These are phyloP conservation scores for Enteromius anoplus DNA, from an alignment of 2,797 vertebrate genomes.

Conservation along the genomic window DNA sequence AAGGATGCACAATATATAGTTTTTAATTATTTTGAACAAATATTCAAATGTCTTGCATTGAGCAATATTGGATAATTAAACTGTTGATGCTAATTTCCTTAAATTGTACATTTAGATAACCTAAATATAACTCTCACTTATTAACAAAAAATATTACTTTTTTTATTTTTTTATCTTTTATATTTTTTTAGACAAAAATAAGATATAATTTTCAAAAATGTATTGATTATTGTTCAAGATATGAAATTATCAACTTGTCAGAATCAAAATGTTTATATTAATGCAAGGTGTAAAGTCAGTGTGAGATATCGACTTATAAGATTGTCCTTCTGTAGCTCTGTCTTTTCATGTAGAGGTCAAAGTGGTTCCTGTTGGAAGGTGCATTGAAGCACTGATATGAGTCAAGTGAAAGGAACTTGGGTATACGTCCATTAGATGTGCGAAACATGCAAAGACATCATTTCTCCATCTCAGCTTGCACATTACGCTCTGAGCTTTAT, in stretches of 20 bases:
- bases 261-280: neutral
- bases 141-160: neutral
- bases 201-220: neutral
- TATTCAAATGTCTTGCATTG: neutral
- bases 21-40: neutral
- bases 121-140: neutral
- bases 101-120: neutral
- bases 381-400: neutral
- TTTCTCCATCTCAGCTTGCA: neutral
- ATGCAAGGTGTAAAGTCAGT: neutral
- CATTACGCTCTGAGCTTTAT: neutral
- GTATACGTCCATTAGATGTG: neutral
- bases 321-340: neutral
- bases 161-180: neutral
- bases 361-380: neutral
- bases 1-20: neutral
- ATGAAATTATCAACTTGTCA: neutral
- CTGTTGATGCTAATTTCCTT: neutral
- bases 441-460: neutral
- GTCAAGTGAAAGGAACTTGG: conserved; percentile 3
- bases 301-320: neutral
- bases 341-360: conserved; percentile 14
- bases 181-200: neutral
- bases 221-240: neutral
- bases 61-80: neutral